A percentile compares a stretch with the other conserved stretches of the same genome.
Conservation (phyloP, 2,888 invertebrate genomes). For the Chorisops tibialis region DNA sequence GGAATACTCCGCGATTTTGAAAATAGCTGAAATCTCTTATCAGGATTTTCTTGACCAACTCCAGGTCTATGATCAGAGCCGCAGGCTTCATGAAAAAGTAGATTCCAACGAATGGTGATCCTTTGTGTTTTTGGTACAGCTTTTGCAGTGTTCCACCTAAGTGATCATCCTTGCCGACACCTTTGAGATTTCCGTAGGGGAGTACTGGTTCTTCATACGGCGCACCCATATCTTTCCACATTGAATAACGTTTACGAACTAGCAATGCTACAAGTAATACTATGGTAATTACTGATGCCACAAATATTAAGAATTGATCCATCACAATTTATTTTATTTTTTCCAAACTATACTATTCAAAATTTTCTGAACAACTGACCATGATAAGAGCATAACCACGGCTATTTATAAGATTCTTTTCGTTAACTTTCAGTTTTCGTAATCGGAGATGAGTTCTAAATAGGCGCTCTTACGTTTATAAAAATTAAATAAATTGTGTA, state of each 20-base stretch:
- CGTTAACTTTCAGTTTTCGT: no score
- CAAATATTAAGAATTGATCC: not conserved
- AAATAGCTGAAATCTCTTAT: constrained; percentile 51
- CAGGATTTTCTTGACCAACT: constrained; percentile 41
- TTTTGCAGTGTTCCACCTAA: constrained; percentile 39
- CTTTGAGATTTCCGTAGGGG: not conserved
- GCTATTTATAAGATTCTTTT: no score
- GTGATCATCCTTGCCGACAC: constrained; percentile 24
- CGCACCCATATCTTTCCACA: not conserved
- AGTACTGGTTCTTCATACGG: not conserved
- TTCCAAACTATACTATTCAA: no score
- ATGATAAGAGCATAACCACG: no score
- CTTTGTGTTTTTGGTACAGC: constrained; percentile 39
- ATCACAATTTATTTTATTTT: no score
- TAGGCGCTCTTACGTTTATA: no score
- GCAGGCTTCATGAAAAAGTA: constrained; percentile 28
- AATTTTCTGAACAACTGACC: no score
- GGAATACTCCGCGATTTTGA: constrained; percentile 45
- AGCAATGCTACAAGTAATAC: not conserved
- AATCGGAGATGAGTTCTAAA: no score
- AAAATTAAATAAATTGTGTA: no score
- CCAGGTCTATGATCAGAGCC: constrained; percentile 35
- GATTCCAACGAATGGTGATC: constrained; percentile 42
- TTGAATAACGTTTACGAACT: not conserved
- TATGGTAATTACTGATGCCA: not conserved